Evolutionary conservation across 2,113 vertebrate species (phyloP), one percentile per base, ranked within the genome.

Genomic region (Atherinomorus stipes): DNA sequence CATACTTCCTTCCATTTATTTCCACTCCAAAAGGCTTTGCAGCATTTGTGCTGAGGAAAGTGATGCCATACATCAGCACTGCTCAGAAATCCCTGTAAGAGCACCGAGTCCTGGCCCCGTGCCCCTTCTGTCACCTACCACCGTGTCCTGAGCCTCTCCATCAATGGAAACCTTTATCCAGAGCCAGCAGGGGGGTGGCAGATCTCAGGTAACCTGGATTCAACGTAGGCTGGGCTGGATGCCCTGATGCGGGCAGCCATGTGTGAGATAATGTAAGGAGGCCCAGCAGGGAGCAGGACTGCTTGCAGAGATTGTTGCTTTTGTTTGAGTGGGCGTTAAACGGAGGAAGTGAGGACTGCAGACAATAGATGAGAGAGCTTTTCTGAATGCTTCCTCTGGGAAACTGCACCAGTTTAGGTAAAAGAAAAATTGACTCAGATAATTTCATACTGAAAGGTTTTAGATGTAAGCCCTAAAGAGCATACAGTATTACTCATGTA

Each of bases 131-230:
- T 85, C 51, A 78, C 64, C 77, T 88, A n/a, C 57, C 71, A 21
- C 44, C 75, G 76, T 11, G 23, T 86, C 63, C 66, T 87, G 56
- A 64, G 72, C 25, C 73, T 89, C 26, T 78, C 75, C 18, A 59
- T 51, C 38, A 72, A 87, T 22, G 65, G 78, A 31, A 80, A 56
- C 68, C 49, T 75, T 22, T 88, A 85, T 51, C 49, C 64, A 18
- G 66, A 86, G 68, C 66, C 70, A 6, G 83, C 87, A 11, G 61
- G 66, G 38, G 21, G 51, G 18, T 74, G 74, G 63, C 60, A 47
- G 50, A 76, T 85, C 26, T 80, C 74, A 7, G 75, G 53, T 28
- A 84, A 85, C 80, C 61, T 81, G 80, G 89, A 89, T 60, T 84
- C 72, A 1, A 63, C 74, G 3, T 80, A 73, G 42, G 61, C 70